phyloP scores from a whole-genome alignment of 92 coral and sea anemone genomes.

The Muricea muricata region DNA sequence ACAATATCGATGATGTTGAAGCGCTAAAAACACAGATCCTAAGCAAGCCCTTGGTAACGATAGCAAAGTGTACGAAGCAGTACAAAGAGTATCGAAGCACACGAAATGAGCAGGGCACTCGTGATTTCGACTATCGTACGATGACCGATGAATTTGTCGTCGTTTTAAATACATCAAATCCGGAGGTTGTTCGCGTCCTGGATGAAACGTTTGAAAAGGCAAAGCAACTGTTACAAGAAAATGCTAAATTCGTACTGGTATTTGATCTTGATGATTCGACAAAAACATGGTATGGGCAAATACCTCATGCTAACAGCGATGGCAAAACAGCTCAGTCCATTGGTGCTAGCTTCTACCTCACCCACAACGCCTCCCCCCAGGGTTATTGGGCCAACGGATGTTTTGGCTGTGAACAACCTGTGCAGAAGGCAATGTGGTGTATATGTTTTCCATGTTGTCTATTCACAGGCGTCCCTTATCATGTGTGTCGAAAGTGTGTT shows the following conservation, averaged over 20 bases:
- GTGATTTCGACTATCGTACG: neutral
- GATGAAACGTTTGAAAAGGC: constrained; percentile 39
- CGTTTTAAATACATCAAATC: constrained; percentile 14
- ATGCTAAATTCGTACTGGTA: constrained; percentile 38
- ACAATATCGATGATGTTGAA: constrained; percentile 14
- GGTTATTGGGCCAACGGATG: neutral
- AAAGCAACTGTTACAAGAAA: constrained; percentile 9
- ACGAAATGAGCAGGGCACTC: neutral
- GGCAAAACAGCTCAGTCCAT: constrained; percentile 15
- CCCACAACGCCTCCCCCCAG: constrained; percentile 18
- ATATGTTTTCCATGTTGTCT: constrained; percentile 39
- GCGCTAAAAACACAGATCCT: constrained; percentile 6
- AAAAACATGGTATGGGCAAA: constrained; percentile 39
- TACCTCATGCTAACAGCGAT: constrained; percentile 28
- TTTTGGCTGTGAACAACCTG: constrained; percentile 32
- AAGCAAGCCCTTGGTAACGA: constrained; percentile 32
- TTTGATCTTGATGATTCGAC: constrained; percentile 31
- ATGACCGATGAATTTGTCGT: constrained; percentile 37
- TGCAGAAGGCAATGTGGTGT: constrained; percentile 30
- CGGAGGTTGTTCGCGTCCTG: constrained; percentile 3
- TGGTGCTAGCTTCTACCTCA: constrained; percentile 28
- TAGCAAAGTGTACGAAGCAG: constrained; percentile 27
- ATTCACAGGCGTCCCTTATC: constrained; percentile 26
- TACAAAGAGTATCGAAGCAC: constrained; percentile 26
- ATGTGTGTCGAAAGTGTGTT: constrained; percentile 25